Conservation (phyloP, 1,140 invertebrate species). For the Drosophila oshimai region DNA sequence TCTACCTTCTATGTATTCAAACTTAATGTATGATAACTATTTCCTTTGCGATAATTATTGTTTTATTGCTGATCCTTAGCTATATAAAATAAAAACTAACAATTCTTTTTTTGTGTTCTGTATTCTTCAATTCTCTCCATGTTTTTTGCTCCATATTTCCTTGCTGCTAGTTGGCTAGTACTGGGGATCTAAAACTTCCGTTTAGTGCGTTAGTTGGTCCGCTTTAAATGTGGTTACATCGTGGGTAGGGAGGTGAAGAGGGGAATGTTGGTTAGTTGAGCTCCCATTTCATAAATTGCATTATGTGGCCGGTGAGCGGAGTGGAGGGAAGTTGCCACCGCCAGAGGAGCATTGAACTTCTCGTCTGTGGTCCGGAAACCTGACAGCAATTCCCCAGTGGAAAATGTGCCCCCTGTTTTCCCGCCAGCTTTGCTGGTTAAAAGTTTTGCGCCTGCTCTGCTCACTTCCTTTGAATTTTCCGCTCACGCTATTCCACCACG, state of each 20-base stretch:
- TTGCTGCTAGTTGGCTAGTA: neutral
- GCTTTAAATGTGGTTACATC: conserved; percentile 20
- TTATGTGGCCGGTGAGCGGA: conserved; percentile 30
- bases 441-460: conserved; percentile 20
- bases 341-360: conserved; percentile 61
- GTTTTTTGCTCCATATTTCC: neutral
- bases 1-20: too few species aligned
- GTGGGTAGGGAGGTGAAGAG: neutral
- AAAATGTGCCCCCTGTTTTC: neutral
- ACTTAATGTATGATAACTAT: too few species aligned
- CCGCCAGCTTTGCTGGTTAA: neutral
- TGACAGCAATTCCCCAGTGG: conserved; percentile 27
- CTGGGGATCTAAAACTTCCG: conserved; percentile 56
- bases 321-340: conserved; percentile 17
- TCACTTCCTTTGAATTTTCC: conserved; percentile 27
- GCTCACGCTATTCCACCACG: neutral
- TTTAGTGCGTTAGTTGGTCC: conserved; percentile 44
- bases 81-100: too few species aligned
- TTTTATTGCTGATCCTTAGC: too few species aligned
- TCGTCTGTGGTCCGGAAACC: conserved; percentile 52
- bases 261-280: conserved; percentile 7
- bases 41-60: too few species aligned
- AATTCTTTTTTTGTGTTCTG: too few species aligned
- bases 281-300: conserved; percentile 70
- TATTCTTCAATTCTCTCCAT: too few species aligned